phyloP scores from a whole-genome alignment of 2,797 vertebrate genomes.

The Melanotaenia maccullochi region DNA sequence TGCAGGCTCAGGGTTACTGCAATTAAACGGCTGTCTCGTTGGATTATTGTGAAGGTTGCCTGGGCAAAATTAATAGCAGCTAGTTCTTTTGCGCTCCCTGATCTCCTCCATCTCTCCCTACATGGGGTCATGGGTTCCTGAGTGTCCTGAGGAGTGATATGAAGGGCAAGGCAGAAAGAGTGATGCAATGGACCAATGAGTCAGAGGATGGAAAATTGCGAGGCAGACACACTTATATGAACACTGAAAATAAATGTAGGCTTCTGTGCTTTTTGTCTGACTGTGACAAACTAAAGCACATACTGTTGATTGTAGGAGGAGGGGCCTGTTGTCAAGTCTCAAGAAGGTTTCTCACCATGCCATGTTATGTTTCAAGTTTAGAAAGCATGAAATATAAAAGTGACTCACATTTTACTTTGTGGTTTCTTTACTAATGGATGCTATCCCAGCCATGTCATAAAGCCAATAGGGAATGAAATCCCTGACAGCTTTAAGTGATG shows the following conservation, averaged over 20 bases:
- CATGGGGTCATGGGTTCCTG: conserved; percentile 54
- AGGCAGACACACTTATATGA: conserved; percentile 6
- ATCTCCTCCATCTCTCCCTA: conserved; percentile 56
- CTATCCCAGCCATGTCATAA: too few species aligned
- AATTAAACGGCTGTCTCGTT: conserved; percentile 79
- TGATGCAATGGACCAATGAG: conserved; percentile 35
- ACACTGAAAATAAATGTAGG: conserved; percentile 13
- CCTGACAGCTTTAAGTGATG: too few species aligned
- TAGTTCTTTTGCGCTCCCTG: conserved; percentile 59
- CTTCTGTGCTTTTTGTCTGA: background rate
- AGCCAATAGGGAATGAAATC: too few species aligned
- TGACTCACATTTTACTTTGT: background rate
- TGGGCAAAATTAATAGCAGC: conserved; percentile 74
- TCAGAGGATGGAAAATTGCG: conserved; percentile 6
- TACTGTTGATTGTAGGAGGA: background rate
- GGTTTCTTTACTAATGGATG: too few species aligned
- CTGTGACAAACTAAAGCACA: background rate
- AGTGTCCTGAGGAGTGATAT: conserved; percentile 49
- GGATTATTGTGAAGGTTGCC: conserved; percentile 76
- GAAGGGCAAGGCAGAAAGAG: conserved; percentile 47
- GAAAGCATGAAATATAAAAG: background rate
- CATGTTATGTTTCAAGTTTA: background rate
- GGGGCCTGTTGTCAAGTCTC: background rate
- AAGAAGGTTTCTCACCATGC: background rate
- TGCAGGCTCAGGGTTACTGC: conserved; percentile 63